Conservation (phyloP, 2,888 invertebrate species). For the Choristoneura rosaceana region DNA sequence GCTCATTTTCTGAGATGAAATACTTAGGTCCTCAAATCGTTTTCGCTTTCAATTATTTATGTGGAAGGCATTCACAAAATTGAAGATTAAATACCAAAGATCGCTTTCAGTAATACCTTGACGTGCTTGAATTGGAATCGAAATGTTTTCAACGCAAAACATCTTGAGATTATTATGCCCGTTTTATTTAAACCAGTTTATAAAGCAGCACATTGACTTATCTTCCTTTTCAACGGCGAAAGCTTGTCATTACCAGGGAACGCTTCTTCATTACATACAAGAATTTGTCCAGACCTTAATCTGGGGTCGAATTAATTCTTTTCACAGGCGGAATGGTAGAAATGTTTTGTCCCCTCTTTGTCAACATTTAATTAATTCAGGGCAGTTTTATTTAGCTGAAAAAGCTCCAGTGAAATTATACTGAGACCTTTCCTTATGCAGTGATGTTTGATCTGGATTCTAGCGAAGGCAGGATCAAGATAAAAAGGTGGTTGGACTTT, state of each 20-base stretch:
- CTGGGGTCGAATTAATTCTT: conserved; percentile 17
- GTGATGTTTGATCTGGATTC: not conserved
- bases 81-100: no score
- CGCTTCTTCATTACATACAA: conserved; percentile 8
- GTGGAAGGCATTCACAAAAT: no score
- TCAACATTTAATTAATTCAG: conserved; percentile 41
- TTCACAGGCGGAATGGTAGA: conserved; percentile 23
- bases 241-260: not conserved
- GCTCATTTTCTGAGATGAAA: no score
- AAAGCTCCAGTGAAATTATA: not conserved
- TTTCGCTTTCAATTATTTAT: no score
- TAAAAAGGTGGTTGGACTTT: conserved; percentile 1
- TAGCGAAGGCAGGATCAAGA: not conserved
- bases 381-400: conserved; percentile 38
- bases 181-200: not conserved
- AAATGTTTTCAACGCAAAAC: not conserved
- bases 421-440: conserved; percentile 7
- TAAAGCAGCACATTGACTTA: not conserved
- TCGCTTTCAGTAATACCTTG: no score
- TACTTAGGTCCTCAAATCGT: no score
- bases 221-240: not conserved
- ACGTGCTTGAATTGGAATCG: no score
- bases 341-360: conserved; percentile 35
- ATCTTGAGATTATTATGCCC: not conserved
- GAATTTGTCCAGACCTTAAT: conserved; percentile 15